phyloP scores from a whole-genome alignment of 2,888 invertebrate species.

The Choreutis nemorana region DNA sequence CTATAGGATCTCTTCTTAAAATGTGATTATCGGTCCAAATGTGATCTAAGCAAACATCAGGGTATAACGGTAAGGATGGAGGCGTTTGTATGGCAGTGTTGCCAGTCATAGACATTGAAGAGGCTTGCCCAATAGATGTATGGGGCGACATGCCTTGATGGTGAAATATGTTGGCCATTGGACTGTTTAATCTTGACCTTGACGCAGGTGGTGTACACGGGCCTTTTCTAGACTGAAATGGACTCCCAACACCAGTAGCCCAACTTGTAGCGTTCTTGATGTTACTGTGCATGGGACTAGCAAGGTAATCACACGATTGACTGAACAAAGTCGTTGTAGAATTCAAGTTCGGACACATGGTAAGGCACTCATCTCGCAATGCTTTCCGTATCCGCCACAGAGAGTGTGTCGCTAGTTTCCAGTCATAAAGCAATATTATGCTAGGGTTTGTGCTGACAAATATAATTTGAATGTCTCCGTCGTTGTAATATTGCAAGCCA shows the following conservation, averaged over 20 bases:
- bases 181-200: constrained; percentile 45
- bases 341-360: constrained; percentile 64
- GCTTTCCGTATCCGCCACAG: constrained; percentile 83
- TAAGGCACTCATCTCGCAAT: constrained; percentile 73
- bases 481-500: constrained; percentile 69
- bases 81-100: constrained; percentile 53
- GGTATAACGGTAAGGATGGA: constrained; percentile 76
- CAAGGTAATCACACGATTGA: constrained; percentile 47
- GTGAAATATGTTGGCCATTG: constrained; percentile 52
- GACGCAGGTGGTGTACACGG: constrained; percentile 29
- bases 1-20: constrained; percentile 37
- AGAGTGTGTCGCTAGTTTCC: constrained; percentile 78
- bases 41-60: constrained; percentile 88
- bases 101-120: constrained; percentile 48
- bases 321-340: constrained; percentile 43
- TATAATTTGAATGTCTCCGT: constrained; percentile 73
- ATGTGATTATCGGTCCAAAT: constrained; percentile 82
- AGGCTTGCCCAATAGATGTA: constrained; percentile 50
- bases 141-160: constrained; percentile 58
- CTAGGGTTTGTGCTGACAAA: constrained; percentile 81
- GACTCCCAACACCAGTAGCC: constrained; percentile 36
- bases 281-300: constrained; percentile 46
- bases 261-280: constrained; percentile 37
- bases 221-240: constrained; percentile 38
- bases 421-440: constrained; percentile 82